Percentiles rank a stretch among this genome's conserved stretches.
phyloP scores from a whole-genome alignment of 2,113 vertebrate species.

The Sinocyclocheilus anophthalmus region DNA sequence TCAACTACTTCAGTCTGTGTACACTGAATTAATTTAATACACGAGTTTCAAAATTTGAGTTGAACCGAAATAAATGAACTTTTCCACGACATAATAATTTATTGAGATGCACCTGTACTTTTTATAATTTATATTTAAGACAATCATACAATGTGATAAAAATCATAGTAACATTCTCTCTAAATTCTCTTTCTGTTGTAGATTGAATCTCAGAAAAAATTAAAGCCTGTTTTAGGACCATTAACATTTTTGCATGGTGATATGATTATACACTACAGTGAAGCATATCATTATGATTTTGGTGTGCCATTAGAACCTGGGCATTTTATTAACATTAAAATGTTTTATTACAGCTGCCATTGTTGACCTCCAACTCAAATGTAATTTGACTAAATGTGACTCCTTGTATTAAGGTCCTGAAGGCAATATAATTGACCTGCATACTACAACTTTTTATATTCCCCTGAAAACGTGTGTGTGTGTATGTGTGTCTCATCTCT shows the following conservation, averaged over 20 bases:
- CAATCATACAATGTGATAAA: neutral
- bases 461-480: neutral
- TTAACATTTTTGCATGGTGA: neutral
- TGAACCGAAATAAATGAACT: too few species aligned
- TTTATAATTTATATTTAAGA: neutral
- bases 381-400: neutral
- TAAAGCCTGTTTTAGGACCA: neutral
- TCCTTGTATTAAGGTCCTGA: neutral
- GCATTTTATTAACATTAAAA: neutral
- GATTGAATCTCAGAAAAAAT: neutral
- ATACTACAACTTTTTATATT: neutral
- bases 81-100: too few species aligned
- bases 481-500: neutral
- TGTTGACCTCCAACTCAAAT: neutral
- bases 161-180: neutral
- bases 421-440: neutral
- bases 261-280: neutral
- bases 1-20: too few species aligned
- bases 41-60: too few species aligned
- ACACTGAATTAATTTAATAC: too few species aligned
- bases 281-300: neutral
- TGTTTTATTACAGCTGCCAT: neutral
- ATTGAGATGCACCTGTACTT: neutral
- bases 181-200: neutral
- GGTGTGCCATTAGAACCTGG: neutral